Evolutionary conservation across 2,888 invertebrate species (phyloP).

Genomic region (Chrysodeixis includens): DNA sequence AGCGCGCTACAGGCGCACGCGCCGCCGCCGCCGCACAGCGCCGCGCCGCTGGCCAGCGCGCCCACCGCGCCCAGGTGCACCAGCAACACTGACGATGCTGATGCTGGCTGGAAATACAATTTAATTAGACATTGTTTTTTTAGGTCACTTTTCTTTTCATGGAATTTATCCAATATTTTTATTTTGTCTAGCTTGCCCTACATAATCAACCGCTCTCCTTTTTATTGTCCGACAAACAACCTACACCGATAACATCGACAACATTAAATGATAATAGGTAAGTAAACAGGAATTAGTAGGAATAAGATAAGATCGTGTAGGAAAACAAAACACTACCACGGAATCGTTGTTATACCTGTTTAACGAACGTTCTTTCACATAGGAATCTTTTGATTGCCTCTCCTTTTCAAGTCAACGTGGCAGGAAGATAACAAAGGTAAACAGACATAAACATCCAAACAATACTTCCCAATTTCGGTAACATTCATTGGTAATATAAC

Average conservation of each 20-base stretch:
- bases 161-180: too few relatives aligned
- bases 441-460: conserved; percentile 7
- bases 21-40: conserved; percentile 91
- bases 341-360: conserved; percentile 12
- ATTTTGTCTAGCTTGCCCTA: too few relatives aligned
- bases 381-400: background rate
- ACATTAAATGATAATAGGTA: too few relatives aligned
- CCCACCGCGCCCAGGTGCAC: conserved; percentile 93
- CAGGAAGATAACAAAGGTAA: conserved; percentile 10
- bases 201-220: too few relatives aligned
- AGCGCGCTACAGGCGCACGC: conserved; percentile 92
- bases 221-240: too few relatives aligned
- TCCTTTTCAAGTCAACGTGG: conserved; percentile 11
- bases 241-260: too few relatives aligned
- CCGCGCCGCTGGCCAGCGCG: conserved; percentile 91
- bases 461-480: background rate
- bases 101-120: conserved; percentile 85
- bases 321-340: background rate
- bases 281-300: too few relatives aligned
- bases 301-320: background rate
- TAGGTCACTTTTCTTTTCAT: too few relatives aligned
- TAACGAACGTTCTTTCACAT: background rate
- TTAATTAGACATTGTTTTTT: background rate
- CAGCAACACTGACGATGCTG: conserved; percentile 92
- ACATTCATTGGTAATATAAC: background rate